Percentiles rank a stretch among this genome's conserved stretches.
These are phyloP conservation scores for Auanema sp. DNA, from an alignment of 2,888 invertebrate species.

Conservation along the genomic window DNA sequence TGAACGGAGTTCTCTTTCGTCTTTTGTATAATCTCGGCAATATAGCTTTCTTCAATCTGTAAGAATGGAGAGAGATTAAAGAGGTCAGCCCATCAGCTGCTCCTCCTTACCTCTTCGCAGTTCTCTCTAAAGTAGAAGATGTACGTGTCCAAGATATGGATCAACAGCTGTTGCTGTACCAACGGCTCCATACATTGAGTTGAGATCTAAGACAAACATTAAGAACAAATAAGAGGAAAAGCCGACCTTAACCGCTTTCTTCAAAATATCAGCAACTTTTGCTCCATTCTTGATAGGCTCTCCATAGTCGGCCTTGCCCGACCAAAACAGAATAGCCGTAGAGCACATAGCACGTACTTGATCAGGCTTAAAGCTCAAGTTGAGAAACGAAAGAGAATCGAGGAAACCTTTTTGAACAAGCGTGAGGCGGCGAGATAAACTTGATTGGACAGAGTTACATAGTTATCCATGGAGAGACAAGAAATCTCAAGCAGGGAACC, in stretches of 20 bases:
- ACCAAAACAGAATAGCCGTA: constrained; percentile 91
- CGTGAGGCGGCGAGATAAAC: constrained; percentile 94
- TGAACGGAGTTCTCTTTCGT: constrained; percentile 90
- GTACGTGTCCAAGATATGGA: constrained; percentile 90
- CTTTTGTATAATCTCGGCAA: constrained; percentile 82
- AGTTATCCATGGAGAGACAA: background rate
- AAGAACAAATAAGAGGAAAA: constrained; percentile 1
- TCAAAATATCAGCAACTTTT: constrained; percentile 88
- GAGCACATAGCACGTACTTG: constrained; percentile 78
- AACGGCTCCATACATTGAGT: constrained; percentile 96
- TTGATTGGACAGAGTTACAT: constrained; percentile 80
- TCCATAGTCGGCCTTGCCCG: constrained; percentile 28
- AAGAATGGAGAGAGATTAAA: constrained; percentile 6
- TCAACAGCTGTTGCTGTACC: constrained; percentile 91
- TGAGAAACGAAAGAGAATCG: constrained; percentile 4
- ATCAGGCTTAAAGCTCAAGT: constrained; percentile 69
- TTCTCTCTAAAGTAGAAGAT: constrained; percentile 89
- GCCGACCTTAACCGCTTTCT: constrained; percentile 79
- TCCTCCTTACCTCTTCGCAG: constrained; percentile 71
- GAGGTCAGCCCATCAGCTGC: background rate
- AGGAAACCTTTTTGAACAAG: constrained; percentile 79
- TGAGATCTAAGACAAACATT: constrained; percentile 72
- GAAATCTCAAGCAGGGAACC: constrained; percentile 30
- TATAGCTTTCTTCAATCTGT: constrained; percentile 73
- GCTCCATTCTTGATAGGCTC: constrained; percentile 79